Percentiles rank a stretch among this genome's conserved stretches.
These are phyloP conservation scores for Lycophotia porphyrea DNA, from an alignment of 2,888 invertebrate species.

Conservation along the genomic window DNA sequence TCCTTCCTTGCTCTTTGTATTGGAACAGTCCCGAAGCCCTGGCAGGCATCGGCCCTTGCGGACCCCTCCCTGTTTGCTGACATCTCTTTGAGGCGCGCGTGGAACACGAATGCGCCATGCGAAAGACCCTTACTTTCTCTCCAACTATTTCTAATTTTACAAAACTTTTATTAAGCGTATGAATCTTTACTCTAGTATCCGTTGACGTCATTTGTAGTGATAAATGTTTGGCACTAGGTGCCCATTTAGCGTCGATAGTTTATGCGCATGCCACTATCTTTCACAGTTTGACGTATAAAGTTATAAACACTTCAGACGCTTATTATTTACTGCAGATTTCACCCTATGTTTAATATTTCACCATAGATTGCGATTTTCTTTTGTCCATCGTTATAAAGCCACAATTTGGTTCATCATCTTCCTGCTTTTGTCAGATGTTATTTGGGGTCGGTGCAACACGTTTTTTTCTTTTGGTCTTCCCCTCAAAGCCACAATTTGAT, in stretches of 20 bases:
- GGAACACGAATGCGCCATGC: too few species aligned
- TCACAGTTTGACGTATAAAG: slow-evolving; percentile 25
- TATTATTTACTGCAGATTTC: slow-evolving; percentile 18
- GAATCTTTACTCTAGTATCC: slow-evolving; percentile 17
- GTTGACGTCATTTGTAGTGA: slow-evolving; percentile 51
- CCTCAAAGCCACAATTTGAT: slow-evolving; percentile 1
- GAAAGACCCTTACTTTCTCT: not conserved
- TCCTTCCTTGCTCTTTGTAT: too few species aligned
- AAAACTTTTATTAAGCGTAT: slow-evolving; percentile 6
- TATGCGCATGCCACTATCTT: slow-evolving; percentile 26
- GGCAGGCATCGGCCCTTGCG: too few species aligned
- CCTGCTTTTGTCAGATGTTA: too few species aligned
- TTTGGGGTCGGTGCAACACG: too few species aligned
- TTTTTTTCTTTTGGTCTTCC: too few species aligned
- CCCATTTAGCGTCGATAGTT: slow-evolving; percentile 35
- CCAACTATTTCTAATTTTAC: slow-evolving; percentile 9
- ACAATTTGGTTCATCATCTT: too few species aligned
- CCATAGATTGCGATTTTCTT: not conserved
- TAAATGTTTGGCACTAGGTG: slow-evolving; percentile 49
- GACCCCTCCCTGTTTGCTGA: too few species aligned
- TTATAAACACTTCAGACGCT: slow-evolving; percentile 12
- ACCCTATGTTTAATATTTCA: slow-evolving; percentile 1
- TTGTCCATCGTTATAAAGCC: not conserved
- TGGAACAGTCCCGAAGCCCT: too few species aligned
- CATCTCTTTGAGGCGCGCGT: too few species aligned